A percentile compares a stretch with the other conserved stretches of the same genome.
These are phyloP conservation scores for Drosophila mauritiana DNA, from an alignment of 1,140 invertebrate species.

Conservation along the genomic window DNA sequence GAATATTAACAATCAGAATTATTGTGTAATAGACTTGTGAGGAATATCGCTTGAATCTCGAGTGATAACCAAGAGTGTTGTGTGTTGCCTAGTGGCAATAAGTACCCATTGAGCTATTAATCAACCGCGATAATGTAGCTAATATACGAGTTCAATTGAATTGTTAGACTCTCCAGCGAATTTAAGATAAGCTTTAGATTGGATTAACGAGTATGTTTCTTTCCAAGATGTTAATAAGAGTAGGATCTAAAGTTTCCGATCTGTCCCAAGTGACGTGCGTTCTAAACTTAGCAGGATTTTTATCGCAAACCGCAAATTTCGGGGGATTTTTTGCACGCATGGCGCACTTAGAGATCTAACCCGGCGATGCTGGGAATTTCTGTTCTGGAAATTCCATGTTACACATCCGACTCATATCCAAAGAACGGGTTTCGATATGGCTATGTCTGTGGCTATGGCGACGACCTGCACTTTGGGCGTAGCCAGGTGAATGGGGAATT, in stretches of 20 bases:
- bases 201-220: background rate
- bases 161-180: background rate
- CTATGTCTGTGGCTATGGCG: background rate
- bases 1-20: constrained; percentile 18
- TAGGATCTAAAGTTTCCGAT: constrained; percentile 1
- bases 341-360: constrained; percentile 14
- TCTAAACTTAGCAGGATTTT: constrained; percentile 6
- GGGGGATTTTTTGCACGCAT: constrained; percentile 39
- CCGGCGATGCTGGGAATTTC: constrained; percentile 24
- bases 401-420: constrained; percentile 28
- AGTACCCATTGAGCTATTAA: constrained; percentile 1
- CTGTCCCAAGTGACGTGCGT: constrained; percentile 20
- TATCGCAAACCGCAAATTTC: constrained; percentile 14
- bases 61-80: background rate
- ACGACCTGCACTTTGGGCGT: constrained; percentile 21
- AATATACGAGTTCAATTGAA: constrained; percentile 5
- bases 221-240: background rate
- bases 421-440: constrained; percentile 41
- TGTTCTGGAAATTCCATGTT: constrained; percentile 48
- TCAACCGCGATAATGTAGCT: background rate
- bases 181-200: background rate
- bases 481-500: constrained; percentile 39
- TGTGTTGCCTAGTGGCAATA: constrained; percentile 1
- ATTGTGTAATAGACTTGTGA: constrained; percentile 7
- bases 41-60: background rate